phyloP scores from a whole-genome alignment of 2,888 invertebrate genomes.

The Hirtodrosophila confusa region DNA sequence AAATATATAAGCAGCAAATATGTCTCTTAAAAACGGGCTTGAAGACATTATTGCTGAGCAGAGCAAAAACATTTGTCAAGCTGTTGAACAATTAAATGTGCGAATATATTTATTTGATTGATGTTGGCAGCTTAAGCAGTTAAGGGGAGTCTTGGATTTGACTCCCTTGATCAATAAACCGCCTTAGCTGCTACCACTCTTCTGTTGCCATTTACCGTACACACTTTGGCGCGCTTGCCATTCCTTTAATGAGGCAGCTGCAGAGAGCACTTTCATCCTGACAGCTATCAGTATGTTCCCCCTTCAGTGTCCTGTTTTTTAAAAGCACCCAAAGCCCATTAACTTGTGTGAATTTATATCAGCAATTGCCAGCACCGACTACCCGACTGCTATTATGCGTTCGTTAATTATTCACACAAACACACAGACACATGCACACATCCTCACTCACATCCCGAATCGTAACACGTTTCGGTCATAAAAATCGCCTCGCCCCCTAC shows the following conservation, averaged over 20 bases:
- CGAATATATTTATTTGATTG: neutral
- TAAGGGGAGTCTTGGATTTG: constrained; percentile 7
- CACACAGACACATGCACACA: constrained; percentile 30
- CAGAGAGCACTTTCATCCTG: constrained; percentile 20
- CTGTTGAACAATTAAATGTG: no score
- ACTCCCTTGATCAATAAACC: constrained; percentile 18
- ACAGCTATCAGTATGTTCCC: constrained; percentile 24
- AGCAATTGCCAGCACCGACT: constrained; percentile 60
- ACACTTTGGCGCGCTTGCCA: constrained; percentile 18
- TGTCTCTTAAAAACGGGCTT: no score
- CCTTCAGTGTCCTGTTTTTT: constrained; percentile 51
- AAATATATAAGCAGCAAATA: constrained; percentile 1
- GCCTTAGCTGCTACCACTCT: constrained; percentile 1
- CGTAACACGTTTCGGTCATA: constrained; percentile 78
- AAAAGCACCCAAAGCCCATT: constrained; percentile 72
- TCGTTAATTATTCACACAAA: constrained; percentile 76
- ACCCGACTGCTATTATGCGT: constrained; percentile 71
- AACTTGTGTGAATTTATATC: constrained; percentile 75
- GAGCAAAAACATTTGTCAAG: no score
- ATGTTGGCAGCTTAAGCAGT: constrained; percentile 3
- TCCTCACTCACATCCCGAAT: constrained; percentile 23
- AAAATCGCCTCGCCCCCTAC: constrained; percentile 67
- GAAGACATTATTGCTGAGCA: no score
- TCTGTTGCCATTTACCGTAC: constrained; percentile 3
- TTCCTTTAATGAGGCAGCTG: constrained; percentile 51